These are phyloP conservation scores for Aplocera efformata DNA, from an alignment of 2,888 invertebrate genomes.

Conservation along the genomic window DNA sequence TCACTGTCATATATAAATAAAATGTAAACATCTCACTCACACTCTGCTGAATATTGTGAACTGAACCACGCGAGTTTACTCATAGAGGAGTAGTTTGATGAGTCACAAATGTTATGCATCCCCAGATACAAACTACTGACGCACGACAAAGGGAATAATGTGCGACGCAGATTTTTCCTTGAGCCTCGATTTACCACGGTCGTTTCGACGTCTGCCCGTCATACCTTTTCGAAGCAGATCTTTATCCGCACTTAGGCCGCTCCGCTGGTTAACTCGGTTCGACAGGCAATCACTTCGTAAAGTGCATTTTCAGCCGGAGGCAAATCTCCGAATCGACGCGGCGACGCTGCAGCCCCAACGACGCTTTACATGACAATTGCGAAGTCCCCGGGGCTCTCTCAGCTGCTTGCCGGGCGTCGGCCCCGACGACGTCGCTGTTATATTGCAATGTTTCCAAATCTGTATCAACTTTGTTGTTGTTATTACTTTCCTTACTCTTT, in stretches of 20 bases:
- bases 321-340: constrained; percentile 49
- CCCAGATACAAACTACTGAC: constrained; percentile 22
- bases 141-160: constrained; percentile 36
- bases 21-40: constrained; percentile 11
- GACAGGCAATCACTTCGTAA: constrained; percentile 72
- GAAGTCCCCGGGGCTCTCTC: constrained; percentile 61
- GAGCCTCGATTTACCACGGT: constrained; percentile 43
- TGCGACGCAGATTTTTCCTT: constrained; percentile 36
- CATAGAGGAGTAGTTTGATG: constrained; percentile 23
- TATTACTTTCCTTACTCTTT: constrained; percentile 15
- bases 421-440: constrained; percentile 37
- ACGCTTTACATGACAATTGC: constrained; percentile 76
- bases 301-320: constrained; percentile 77
- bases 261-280: constrained; percentile 63
- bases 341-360: constrained; percentile 50
- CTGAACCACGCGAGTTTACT: constrained; percentile 21
- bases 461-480: constrained; percentile 15
- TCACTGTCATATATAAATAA: too few species aligned
- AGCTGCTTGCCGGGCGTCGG: constrained; percentile 36
- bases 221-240: constrained; percentile 50
- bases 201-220: constrained; percentile 38
- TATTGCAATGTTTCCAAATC: constrained; percentile 36
- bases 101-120: constrained; percentile 29
- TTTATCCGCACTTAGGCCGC: constrained; percentile 60
- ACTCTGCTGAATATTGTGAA: too few species aligned